phyloP scores from a whole-genome alignment of 2,113 vertebrate genomes.

The Ochotona curzoniae region DNA sequence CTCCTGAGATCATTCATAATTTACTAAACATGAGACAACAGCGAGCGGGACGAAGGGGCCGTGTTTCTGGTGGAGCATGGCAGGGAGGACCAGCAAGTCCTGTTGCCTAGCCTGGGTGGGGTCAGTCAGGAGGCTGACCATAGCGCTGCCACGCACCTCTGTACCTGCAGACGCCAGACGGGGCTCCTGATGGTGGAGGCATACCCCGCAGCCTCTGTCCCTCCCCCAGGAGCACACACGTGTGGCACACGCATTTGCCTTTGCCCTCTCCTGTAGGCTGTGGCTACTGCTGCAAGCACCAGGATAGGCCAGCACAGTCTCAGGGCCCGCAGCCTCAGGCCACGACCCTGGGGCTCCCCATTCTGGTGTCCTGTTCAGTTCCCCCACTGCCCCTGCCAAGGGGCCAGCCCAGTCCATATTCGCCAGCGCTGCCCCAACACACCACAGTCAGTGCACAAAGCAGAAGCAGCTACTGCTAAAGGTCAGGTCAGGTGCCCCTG shows the following conservation, averaged over 20 bases:
- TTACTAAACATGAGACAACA: not conserved
- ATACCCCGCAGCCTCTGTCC: not conserved
- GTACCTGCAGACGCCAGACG: not conserved
- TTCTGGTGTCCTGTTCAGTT: rapidly evolving
- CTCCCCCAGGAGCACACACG: too few relatives aligned
- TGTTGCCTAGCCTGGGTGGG: not conserved
- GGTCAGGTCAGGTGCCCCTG: not conserved
- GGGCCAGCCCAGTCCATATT: not conserved
- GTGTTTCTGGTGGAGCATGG: not conserved
- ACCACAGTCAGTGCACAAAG: not conserved
- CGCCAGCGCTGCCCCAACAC: not conserved
- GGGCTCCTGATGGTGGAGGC: not conserved
- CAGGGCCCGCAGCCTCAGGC: not conserved
- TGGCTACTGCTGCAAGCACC: not conserved
- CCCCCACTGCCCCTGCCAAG: not conserved
- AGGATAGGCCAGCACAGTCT: too few relatives aligned
- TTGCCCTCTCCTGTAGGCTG: too few relatives aligned
- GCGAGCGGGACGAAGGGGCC: not conserved
- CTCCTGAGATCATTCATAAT: not conserved
- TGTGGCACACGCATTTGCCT: not conserved
- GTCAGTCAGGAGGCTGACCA: not conserved
- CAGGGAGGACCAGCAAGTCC: too few relatives aligned
- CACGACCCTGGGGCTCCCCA: not conserved
- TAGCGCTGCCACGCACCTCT: not conserved
- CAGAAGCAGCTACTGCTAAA: not conserved